phyloP scores from a whole-genome alignment of 2,888 invertebrate genomes.

The Cecidostiba fungosa region DNA sequence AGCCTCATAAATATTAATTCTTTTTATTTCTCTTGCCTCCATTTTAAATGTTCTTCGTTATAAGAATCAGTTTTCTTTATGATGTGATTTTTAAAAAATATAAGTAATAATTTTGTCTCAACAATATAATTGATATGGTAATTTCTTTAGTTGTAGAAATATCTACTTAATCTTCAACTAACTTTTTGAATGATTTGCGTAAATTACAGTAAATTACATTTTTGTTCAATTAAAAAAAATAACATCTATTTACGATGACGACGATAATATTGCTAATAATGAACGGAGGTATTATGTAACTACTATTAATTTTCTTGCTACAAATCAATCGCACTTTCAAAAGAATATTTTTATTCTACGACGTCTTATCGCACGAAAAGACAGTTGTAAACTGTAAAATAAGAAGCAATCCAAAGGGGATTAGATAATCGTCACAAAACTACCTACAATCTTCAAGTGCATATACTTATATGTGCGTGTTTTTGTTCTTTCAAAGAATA shows the following conservation, averaged over 20 bases:
- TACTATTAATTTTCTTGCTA: not conserved
- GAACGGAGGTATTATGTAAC: no score
- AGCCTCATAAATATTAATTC: no score
- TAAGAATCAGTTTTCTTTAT: no score
- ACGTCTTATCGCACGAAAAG: conserved; percentile 14
- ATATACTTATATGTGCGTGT: not conserved
- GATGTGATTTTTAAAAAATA: no score
- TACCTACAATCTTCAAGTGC: conserved; percentile 25
- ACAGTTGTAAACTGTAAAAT: conserved; percentile 22
- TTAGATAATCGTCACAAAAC: conserved; percentile 48
- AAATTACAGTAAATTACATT: not conserved
- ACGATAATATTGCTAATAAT: no score
- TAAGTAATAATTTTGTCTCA: not conserved
- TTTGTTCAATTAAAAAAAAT: not conserved
- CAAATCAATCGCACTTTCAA: not conserved
- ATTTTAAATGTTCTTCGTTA: no score
- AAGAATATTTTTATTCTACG: not conserved
- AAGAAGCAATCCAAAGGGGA: not conserved
- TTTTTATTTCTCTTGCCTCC: no score
- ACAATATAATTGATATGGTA: not conserved
- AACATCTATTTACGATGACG: not conserved
- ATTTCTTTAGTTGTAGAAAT: not conserved
- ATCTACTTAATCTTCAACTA: no score
- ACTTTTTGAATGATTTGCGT: not conserved
- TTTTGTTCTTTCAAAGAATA: not conserved